These are phyloP conservation scores for Gymnarchus niloticus DNA, from an alignment of 2,113 vertebrate genomes.

Conservation along the genomic window DNA sequence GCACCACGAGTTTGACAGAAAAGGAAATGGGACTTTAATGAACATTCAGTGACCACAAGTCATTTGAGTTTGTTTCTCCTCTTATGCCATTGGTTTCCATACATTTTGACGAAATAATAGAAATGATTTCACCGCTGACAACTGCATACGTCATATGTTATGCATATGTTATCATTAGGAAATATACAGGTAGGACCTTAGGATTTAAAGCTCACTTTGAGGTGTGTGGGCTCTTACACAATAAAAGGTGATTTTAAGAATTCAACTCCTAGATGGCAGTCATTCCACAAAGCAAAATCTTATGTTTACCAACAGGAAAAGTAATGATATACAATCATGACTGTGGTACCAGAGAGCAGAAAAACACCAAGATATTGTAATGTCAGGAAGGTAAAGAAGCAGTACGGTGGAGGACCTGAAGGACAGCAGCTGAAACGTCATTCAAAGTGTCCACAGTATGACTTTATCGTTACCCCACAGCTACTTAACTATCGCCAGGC, in stretches of 20 bases:
- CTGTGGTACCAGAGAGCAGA: neutral
- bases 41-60: neutral
- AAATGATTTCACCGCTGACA: too few relatives aligned
- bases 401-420: neutral
- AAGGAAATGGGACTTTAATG: constrained; percentile 44
- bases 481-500: neutral
- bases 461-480: neutral
- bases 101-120: too few relatives aligned
- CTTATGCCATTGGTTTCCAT: neutral
- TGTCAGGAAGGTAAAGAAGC: neutral
- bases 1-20: constrained; percentile 54
- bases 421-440: neutral
- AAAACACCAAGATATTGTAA: neutral
- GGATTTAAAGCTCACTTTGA: neutral
- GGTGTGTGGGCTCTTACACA: neutral
- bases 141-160: neutral
- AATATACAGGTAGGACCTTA: neutral
- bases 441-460: neutral
- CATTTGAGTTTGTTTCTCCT: neutral
- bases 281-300: neutral
- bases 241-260: neutral
- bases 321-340: neutral
- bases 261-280: neutral
- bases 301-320: neutral
- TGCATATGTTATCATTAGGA: neutral